These are phyloP conservation scores for Nanorana parkeri DNA, from an alignment of 2,113 vertebrate genomes.

Conservation along the genomic window DNA sequence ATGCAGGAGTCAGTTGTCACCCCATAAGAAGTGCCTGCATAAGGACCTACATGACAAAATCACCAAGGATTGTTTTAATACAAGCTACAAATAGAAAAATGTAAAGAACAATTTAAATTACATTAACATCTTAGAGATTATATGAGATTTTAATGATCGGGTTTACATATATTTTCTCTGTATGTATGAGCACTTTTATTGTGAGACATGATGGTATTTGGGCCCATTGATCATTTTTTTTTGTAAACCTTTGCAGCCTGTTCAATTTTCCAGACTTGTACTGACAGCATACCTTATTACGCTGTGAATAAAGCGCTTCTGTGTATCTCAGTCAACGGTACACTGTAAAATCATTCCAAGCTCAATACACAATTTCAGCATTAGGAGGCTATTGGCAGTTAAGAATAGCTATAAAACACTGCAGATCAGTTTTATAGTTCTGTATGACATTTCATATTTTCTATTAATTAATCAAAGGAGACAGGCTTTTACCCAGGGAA, in stretches of 20 bases:
- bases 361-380: constrained; percentile 15
- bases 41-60: too few species aligned
- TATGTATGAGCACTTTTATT: too few species aligned
- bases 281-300: constrained; percentile 11
- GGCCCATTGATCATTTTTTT: too few species aligned
- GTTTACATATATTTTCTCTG: too few species aligned
- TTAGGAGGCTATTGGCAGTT: constrained; percentile 29
- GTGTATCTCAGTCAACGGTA: background rate
- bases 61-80: too few species aligned
- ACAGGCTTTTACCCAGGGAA: background rate
- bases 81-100: too few species aligned
- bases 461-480: constrained; percentile 27
- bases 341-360: constrained; percentile 8
- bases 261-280: background rate
- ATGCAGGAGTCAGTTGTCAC: too few species aligned
- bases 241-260: background rate
- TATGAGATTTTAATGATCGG: too few species aligned
- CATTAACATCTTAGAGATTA: too few species aligned
- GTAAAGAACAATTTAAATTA: too few species aligned
- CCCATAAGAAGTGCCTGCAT: too few species aligned
- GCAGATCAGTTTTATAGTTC: constrained; percentile 24
- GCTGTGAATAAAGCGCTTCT: constrained; percentile 9
- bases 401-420: constrained; percentile 43
- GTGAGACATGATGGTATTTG: too few species aligned
- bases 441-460: constrained; percentile 23